These are phyloP conservation scores for Sigmodon hispidus DNA, from an alignment of 2,113 vertebrate genomes.

Conservation along the genomic window DNA sequence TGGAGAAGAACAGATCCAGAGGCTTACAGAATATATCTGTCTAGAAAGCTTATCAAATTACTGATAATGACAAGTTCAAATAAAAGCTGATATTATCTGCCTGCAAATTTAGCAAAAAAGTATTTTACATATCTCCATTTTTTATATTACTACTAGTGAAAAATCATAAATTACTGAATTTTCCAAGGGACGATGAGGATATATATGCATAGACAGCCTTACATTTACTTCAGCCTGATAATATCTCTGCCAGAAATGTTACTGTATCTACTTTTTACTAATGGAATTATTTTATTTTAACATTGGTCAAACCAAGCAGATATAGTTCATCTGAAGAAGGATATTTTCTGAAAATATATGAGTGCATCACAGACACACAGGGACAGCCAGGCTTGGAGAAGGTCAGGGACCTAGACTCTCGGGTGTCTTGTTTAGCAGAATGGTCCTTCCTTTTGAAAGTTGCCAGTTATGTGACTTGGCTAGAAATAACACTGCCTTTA, in stretches of 20 bases:
- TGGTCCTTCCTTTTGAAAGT: background rate
- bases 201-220: background rate
- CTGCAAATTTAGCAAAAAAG: conserved; percentile 3
- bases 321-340: background rate
- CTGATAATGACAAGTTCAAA: background rate
- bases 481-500: background rate
- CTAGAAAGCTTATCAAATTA: background rate
- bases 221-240: background rate
- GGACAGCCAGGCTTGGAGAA: background rate
- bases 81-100: background rate
- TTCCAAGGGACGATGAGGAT: background rate
- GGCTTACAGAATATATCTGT: background rate
- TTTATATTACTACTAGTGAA: background rate
- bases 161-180: conserved; percentile 14
- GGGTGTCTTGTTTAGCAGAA: background rate
- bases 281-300: conserved; percentile 29
- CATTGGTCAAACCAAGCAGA: background rate
- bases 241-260: background rate
- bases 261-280: background rate
- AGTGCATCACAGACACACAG: background rate
- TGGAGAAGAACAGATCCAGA: background rate
- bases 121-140: background rate
- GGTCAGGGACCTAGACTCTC: background rate
- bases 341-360: background rate
- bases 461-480: background rate